Evolutionary conservation across 2,888 invertebrate genomes (phyloP).

Genomic region (Cryptocephalus primarius): DNA sequence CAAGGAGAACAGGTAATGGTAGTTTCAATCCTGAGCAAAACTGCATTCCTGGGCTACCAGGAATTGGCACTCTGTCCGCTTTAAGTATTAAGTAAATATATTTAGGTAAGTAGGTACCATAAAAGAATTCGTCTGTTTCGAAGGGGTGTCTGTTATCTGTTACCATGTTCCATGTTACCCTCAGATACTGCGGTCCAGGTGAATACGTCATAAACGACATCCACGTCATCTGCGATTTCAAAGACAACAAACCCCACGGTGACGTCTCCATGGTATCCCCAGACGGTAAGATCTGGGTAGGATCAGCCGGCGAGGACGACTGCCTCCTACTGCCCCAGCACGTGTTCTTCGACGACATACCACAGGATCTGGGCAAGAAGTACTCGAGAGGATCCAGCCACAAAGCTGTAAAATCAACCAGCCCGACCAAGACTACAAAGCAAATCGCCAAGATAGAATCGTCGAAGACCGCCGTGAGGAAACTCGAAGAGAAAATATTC

Average conservation of each 20-base stretch:
- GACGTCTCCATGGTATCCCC: constrained; percentile 40
- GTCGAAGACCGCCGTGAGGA: constrained; percentile 3
- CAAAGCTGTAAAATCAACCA: neutral
- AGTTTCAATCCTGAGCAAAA: too few relatives aligned
- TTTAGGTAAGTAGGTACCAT: too few relatives aligned
- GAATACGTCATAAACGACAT: constrained; percentile 7
- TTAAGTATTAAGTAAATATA: too few relatives aligned
- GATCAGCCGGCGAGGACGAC: constrained; percentile 15
- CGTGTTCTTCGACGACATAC: constrained; percentile 23
- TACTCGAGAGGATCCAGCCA: constrained; percentile 3
- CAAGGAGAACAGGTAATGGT: constrained; percentile 33
- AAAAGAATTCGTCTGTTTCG: too few relatives aligned
- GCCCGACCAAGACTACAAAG: neutral
- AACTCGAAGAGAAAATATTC: constrained; percentile 22
- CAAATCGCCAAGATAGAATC: constrained; percentile 1
- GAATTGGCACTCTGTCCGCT: too few relatives aligned
- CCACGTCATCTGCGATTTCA: constrained; percentile 38
- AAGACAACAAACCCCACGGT: constrained; percentile 41
- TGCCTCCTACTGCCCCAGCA: constrained; percentile 27
- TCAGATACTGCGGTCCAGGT: constrained; percentile 37
- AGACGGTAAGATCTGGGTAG: constrained; percentile 43
- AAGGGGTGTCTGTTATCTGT: too few relatives aligned
- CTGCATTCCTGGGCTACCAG: too few relatives aligned
- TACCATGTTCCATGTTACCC: too few relatives aligned
- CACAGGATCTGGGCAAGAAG: constrained; percentile 19